These are phyloP conservation scores for Latheticus oryzae DNA, from an alignment of 2,888 invertebrate genomes.

Conservation along the genomic window DNA sequence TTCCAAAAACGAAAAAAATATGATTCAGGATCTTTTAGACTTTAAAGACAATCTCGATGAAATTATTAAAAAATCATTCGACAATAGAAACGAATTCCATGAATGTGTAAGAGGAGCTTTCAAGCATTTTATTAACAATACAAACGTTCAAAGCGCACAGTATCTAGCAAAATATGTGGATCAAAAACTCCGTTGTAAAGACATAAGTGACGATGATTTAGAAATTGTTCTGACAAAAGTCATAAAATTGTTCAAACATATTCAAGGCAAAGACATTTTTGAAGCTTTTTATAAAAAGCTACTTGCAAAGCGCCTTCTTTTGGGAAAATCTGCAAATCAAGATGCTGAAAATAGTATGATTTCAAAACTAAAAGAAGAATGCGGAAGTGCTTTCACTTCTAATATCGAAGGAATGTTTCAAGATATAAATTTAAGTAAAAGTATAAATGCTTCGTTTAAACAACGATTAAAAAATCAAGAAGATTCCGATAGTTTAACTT, in stretches of 20 bases:
- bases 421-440: constrained; percentile 97
- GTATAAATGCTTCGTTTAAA: constrained; percentile 93
- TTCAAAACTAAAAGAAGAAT: constrained; percentile 96
- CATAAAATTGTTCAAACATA: constrained; percentile 97
- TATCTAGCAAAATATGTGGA: constrained; percentile 98
- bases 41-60: constrained; percentile 97
- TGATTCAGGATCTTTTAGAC: constrained; percentile 94
- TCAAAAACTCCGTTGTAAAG: constrained; percentile 91
- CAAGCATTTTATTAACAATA: constrained; percentile 94
- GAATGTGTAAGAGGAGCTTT: constrained; percentile 95
- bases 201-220: constrained; percentile 95
- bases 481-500: constrained; percentile 39
- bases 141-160: constrained; percentile 97
- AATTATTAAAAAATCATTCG: constrained; percentile 88
- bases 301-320: constrained; percentile 91
- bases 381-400: constrained; percentile 96
- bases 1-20: constrained; percentile 89
- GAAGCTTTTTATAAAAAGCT: constrained; percentile 99
- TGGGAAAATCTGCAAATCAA: constrained; percentile 97
- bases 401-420: constrained; percentile 99
- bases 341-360: constrained; percentile 99
- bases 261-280: constrained; percentile 98
- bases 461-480: constrained; percentile 66
- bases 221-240: constrained; percentile 95
- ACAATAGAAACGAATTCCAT: constrained; percentile 83